These are phyloP conservation scores for Vesta saturnalis DNA, from an alignment of 2,888 invertebrate species.

Conservation along the genomic window DNA sequence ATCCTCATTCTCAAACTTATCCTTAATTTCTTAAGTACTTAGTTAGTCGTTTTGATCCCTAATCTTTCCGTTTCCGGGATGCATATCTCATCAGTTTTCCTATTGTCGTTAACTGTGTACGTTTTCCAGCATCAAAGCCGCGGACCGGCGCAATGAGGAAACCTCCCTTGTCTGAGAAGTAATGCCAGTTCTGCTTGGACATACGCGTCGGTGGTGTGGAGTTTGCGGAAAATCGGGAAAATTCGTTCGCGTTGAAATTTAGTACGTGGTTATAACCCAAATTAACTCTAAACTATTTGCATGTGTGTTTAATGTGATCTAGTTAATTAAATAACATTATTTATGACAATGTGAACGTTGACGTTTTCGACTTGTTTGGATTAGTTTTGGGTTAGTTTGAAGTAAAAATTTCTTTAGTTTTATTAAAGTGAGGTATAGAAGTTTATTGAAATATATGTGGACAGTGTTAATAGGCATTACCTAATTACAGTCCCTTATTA, in stretches of 20 bases:
- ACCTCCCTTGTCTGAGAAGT: conserved; percentile 33
- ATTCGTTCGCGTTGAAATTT: neutral
- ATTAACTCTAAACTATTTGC: neutral
- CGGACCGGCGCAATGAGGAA: conserved; percentile 44
- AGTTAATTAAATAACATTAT: neutral
- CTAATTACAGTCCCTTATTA: too few relatives aligned
- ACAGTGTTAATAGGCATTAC: too few relatives aligned
- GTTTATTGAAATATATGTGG: too few relatives aligned
- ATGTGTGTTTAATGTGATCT: neutral
- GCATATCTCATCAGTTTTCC: conserved; percentile 44
- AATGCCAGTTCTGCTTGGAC: conserved; percentile 42
- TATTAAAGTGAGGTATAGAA: neutral
- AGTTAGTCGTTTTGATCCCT: conserved; percentile 46
- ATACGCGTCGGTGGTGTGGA: conserved; percentile 28
- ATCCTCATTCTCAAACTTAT: conserved; percentile 32
- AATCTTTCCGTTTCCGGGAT: conserved; percentile 46
- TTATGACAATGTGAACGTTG: neutral
- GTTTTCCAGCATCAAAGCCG: conserved; percentile 42
- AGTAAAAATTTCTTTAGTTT: neutral
- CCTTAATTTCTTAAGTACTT: conserved; percentile 46
- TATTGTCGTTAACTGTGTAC: conserved; percentile 43
- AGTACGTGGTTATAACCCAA: neutral
- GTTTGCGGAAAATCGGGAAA: conserved; percentile 12
- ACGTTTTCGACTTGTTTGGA: too few relatives aligned
- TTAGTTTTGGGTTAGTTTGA: neutral